phyloP scores from a whole-genome alignment of 2,888 invertebrate genomes.

The Myopa testacea region DNA sequence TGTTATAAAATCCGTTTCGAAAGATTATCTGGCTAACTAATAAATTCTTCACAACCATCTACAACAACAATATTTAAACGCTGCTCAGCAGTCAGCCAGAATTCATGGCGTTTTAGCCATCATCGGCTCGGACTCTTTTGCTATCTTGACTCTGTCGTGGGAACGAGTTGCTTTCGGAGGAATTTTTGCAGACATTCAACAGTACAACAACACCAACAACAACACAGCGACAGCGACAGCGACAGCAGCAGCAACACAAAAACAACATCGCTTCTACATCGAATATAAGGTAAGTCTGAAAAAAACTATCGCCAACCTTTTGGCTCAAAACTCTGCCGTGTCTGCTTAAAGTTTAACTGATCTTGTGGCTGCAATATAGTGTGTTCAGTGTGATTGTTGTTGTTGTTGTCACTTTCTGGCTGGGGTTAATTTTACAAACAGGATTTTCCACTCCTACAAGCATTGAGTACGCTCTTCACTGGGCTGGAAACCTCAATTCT shows the following conservation, averaged over 20 bases:
- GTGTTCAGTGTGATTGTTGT: neutral
- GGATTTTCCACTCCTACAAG: conserved; percentile 67
- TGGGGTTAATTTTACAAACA: conserved; percentile 54
- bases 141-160: conserved; percentile 22
- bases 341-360: conserved; percentile 22
- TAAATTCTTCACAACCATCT: neutral
- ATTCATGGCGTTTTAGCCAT: neutral
- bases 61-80: neutral
- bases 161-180: conserved; percentile 29
- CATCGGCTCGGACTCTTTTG: neutral
- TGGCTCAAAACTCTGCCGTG: conserved; percentile 13
- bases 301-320: conserved; percentile 16
- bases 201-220: neutral
- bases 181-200: conserved; percentile 33
- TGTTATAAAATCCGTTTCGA: neutral
- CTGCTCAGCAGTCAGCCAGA: conserved; percentile 4
- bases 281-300: neutral
- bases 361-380: neutral
- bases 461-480: conserved; percentile 1
- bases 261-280: neutral
- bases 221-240: neutral
- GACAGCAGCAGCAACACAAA: neutral
- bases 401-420: conserved; percentile 37
- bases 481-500: neutral
- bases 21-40: neutral